Conservation (phyloP, 1,140 invertebrate species). For the Tetramorium alpestre region DNA sequence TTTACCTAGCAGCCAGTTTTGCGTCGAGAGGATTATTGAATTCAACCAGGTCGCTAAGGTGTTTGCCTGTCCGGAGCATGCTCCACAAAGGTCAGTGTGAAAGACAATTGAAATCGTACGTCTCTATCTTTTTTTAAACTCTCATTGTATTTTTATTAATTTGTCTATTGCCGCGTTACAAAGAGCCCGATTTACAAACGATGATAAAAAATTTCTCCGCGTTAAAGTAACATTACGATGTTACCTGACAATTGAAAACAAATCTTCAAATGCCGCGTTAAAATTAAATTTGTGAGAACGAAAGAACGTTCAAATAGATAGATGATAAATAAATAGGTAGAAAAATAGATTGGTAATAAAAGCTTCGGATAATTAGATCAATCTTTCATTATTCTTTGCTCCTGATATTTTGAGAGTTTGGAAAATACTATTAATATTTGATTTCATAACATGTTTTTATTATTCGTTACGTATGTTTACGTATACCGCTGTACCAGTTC, state of each 20-base stretch:
- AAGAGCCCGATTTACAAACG: neutral
- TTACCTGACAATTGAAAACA: neutral
- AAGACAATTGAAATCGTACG: neutral
- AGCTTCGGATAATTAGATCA: neutral
- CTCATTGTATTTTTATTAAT: too few species aligned
- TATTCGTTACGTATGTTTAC: neutral
- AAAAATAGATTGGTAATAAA: too few species aligned
- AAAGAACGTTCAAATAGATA: neutral
- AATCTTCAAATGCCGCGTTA: neutral
- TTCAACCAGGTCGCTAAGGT: conserved; percentile 85
- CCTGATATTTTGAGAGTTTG: neutral
- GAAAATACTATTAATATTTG: neutral
- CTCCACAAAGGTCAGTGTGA: conserved; percentile 77
- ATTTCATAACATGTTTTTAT: neutral
- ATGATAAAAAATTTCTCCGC: neutral
- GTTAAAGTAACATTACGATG: neutral
- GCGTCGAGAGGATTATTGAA: conserved; percentile 87
- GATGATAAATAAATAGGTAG: neutral
- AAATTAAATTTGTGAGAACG: neutral
- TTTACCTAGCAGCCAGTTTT: conserved; percentile 86
- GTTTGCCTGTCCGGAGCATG: conserved; percentile 88
- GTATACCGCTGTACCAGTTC: too few species aligned
- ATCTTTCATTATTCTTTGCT: neutral
- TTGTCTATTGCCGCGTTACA: neutral
- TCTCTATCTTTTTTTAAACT: neutral